Evolutionary conservation across 1,140 invertebrate species (phyloP), one percentile per base, ranked within the genome.

Genomic region (Rhagoletis pomonella): DNA sequence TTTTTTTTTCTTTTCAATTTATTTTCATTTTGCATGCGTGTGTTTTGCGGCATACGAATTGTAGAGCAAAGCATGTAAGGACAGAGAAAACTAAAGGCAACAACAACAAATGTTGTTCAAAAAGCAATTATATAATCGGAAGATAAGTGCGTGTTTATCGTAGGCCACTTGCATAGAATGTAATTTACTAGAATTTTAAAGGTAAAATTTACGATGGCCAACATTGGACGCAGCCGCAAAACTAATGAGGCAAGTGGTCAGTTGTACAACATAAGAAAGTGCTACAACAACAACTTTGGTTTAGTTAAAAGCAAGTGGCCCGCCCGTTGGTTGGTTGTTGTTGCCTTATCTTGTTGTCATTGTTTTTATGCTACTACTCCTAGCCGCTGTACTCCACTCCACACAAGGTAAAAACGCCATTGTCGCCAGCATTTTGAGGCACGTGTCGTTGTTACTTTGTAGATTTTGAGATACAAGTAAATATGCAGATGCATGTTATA

Each of bases 371-470:
- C 44, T 73, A 17, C 67, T 4, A 73, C 29, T 29, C 29, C 29
- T 29, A 29, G 29, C 29, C 29, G 29, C 29, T 29, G 0, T 1
- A 29, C 29, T 29, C 1, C 29, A 29, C 29, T 29, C 29, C 29
- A 55, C 55, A 81, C 47, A 81, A 81, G 55, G 73, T 81, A 55
- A 81, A 55, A 81, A 7, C 44, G 17, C 47, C 55, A 55, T 81
- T 55, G 14, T 55, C 73, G 19, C 44, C n/a, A 47, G 47, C 7
- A 17, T 44, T 50, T 55, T 81, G 47, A 55, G 50, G 73, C 50
- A 81, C 73, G 73, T 81, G 73, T 81, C 73, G 73, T 29, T 81
- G 73, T 55, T 58, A 55, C 47, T 81, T 81, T 81, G 73, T 81
- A 81, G 73, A 81, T 81, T 81, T 81, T 12, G 29, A n/a, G 73